A percentile compares a stretch with the other conserved stretches of the same genome.
Evolutionary conservation across 2,888 invertebrate genomes (phyloP).

Genomic region (Ichneumon xanthorius): DNA sequence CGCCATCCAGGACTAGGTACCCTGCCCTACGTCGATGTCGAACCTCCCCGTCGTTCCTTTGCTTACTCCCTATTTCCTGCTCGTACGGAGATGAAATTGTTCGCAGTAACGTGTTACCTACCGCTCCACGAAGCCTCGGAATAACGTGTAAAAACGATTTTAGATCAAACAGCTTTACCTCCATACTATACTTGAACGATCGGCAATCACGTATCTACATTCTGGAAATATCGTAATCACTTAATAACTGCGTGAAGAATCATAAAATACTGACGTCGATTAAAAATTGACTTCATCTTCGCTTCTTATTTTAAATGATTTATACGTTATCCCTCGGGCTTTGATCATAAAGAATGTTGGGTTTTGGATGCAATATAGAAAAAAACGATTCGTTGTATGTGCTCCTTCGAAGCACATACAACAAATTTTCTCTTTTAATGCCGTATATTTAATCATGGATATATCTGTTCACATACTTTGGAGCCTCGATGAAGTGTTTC

Average conservation of each 20-base stretch:
- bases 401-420: no score
- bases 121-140: slow-evolving; percentile 30
- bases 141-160: slow-evolving; percentile 41
- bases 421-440: no score
- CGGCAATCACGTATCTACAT: slow-evolving; percentile 50
- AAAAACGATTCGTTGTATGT: no score
- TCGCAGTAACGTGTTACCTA: slow-evolving; percentile 61
- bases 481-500: not conserved
- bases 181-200: slow-evolving; percentile 38
- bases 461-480: not conserved
- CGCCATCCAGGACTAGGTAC: slow-evolving; percentile 41
- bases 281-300: slow-evolving; percentile 12
- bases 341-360: not conserved
- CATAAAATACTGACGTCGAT: slow-evolving; percentile 8
- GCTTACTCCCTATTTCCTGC: slow-evolving; percentile 56
- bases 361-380: not conserved
- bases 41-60: slow-evolving; percentile 22
- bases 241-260: not conserved
- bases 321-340: not conserved
- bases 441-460: no score
- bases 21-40: slow-evolving; percentile 60
- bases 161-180: slow-evolving; percentile 43
- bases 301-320: not conserved
- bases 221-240: slow-evolving; percentile 31
- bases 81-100: slow-evolving; percentile 74